Evolutionary conservation across 2,113 vertebrate species (phyloP), one percentile per base, ranked within the genome.

Genomic region (Pseudorectes ferrugineus): DNA sequence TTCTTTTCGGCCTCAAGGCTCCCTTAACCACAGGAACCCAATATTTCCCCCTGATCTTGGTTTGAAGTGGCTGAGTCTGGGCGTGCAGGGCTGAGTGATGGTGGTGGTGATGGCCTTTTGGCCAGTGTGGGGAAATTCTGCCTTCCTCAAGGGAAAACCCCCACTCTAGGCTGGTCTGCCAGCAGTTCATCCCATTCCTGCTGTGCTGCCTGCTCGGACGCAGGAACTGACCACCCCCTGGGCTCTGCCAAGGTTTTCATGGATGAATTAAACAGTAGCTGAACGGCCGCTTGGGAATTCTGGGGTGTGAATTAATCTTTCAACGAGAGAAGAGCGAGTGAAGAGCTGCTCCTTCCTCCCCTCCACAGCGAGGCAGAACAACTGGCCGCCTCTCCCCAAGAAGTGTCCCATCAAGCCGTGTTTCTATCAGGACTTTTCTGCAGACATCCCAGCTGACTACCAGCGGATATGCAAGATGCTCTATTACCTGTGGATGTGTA

Each of bases 401-500:
- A 98, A 95, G 88, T 99, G 97, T 82, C 99, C 99, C 0, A 94
- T 99, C 95, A 99, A 98, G 88, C 99, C 99, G 0, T 99, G 99
- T 90, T 99, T 99, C 97, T 99, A 99, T 58, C 99, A 99, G 97
- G 98, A 99, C 88, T 99, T 99, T 91, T 98, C 98, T 40, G 98
- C 98, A n/a, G 99, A 99, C 48, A 99, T 99, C 94, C 99, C 99
- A 8, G 98, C 98, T 2, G 99, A 99, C 68, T 99, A 98, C 95
- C 99, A 99, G 94, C 96, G 98, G 92, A 98, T 98, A 93, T 99
- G 99, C 98, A 99, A 98, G 98, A 99, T 99, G 98, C 98, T 99
- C 38, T 99, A 99, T 96, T 99, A 99, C 97, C 97, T 99, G 68
- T 99, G 99, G 99, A 99, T 99, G 99, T 95, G 99, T 99, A 96